Conservation (phyloP, 1,140 invertebrate genomes). For the Dryas iulia region DNA sequence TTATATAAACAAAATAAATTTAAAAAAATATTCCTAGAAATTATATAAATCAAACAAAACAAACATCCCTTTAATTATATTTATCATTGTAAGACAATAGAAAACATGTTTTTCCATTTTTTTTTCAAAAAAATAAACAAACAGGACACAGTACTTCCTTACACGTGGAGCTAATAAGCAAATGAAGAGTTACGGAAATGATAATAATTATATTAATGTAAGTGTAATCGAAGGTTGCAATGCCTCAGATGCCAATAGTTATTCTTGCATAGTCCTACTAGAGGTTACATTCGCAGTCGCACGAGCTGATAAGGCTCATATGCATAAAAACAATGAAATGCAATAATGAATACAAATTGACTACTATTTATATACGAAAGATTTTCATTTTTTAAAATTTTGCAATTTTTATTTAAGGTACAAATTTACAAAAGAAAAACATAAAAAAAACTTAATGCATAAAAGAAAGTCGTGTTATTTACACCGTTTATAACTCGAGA, state of each 20-base stretch:
- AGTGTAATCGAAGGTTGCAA: slow-evolving; percentile 18
- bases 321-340: slow-evolving; percentile 23
- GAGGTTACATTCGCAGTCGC: slow-evolving; percentile 7
- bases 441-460: too few species aligned
- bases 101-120: too few species aligned
- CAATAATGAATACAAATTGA: slow-evolving; percentile 15
- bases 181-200: slow-evolving; percentile 40
- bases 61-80: too few species aligned
- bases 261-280: slow-evolving; percentile 14
- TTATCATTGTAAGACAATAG: too few species aligned
- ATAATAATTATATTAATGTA: slow-evolving; percentile 40
- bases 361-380: slow-evolving; percentile 8
- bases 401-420: too few species aligned
- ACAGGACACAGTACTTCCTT: not conserved
- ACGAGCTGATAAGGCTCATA: slow-evolving; percentile 12
- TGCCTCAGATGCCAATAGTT: slow-evolving; percentile 27
- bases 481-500: too few species aligned
- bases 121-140: not conserved
- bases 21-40: not conserved
- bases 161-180: slow-evolving; percentile 24
- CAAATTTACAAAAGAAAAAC: too few species aligned
- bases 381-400: not conserved
- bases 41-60: not conserved
- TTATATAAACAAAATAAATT: not conserved
- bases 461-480: too few species aligned